Percentiles rank a stretch among this genome's conserved stretches.
These are phyloP conservation scores for Cavia aperea DNA, from an alignment of 2,113 vertebrate genomes.

Conservation along the genomic window DNA sequence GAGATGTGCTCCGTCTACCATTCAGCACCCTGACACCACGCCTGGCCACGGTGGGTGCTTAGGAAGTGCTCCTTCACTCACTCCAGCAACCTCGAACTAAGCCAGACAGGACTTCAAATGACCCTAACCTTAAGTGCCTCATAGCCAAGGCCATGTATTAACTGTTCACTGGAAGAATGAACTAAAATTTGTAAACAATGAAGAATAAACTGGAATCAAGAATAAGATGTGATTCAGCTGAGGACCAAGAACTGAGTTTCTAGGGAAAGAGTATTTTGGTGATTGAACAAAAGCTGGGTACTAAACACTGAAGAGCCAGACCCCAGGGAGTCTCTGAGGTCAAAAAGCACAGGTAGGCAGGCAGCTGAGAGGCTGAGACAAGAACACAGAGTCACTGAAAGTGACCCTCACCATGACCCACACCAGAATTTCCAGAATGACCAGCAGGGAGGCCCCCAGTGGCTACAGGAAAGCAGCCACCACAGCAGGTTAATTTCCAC, in stretches of 20 bases:
- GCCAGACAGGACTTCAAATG: not conserved
- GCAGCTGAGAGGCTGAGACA: not conserved
- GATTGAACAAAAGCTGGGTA: not conserved
- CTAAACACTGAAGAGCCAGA: not conserved
- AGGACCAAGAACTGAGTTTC: not conserved
- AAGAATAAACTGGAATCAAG: not conserved
- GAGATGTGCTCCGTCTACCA: not conserved
- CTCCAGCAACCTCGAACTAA: slow-evolving; percentile 7
- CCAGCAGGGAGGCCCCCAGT: not conserved
- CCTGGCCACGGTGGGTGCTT: not conserved
- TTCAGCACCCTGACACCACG: not conserved
- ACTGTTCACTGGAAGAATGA: not conserved
- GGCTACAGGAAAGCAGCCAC: not conserved
- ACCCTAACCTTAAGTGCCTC: not conserved
- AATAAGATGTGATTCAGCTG: not conserved
- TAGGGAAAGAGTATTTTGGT: not conserved
- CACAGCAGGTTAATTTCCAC: too few relatives aligned
- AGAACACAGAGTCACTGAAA: not conserved
- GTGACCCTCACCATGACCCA: not conserved
- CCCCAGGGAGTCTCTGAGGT: not conserved
- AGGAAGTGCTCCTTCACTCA: not conserved
- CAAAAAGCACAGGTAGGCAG: not conserved
- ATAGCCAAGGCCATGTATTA: not conserved
- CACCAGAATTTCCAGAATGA: not conserved
- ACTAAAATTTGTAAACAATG: not conserved